Evolutionary conservation across 2,797 vertebrate species (phyloP).

Genomic region (Hapalemur alaotrensis): DNA sequence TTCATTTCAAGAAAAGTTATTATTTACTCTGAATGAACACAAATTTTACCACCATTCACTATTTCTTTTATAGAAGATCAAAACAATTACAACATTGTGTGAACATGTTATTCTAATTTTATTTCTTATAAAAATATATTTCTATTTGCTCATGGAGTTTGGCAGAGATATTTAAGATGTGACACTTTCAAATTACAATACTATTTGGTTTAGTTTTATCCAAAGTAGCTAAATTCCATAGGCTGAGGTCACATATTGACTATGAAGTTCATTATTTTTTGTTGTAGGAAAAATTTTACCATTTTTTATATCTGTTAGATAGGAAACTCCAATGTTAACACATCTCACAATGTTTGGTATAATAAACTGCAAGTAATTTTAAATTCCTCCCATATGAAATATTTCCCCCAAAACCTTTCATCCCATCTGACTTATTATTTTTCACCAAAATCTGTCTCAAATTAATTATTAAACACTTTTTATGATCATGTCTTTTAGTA

Average conservation of each 20-base stretch:
- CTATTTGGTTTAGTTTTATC: background rate
- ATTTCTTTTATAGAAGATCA: background rate
- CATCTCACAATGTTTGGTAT: background rate
- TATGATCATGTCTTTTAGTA: background rate
- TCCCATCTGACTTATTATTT: background rate
- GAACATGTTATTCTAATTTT: background rate
- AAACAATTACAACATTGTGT: background rate
- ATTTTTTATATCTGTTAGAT: background rate
- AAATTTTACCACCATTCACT: background rate
- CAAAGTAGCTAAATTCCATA: background rate
- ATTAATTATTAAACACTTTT: background rate
- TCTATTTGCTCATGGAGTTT: background rate
- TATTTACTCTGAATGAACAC: background rate
- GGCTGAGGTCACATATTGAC: background rate
- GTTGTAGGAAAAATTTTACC: background rate
- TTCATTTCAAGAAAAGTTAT: background rate
- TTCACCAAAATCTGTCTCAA: background rate
- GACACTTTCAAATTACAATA: background rate
- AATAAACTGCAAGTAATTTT: background rate
- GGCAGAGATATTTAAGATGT: background rate
- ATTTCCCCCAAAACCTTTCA: background rate
- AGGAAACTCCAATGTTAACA: background rate
- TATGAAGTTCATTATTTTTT: background rate
- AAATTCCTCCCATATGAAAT: background rate
- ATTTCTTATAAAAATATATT: background rate